Conservation (phyloP, 2,113 vertebrate genomes). For the Malurus cyaneus region DNA sequence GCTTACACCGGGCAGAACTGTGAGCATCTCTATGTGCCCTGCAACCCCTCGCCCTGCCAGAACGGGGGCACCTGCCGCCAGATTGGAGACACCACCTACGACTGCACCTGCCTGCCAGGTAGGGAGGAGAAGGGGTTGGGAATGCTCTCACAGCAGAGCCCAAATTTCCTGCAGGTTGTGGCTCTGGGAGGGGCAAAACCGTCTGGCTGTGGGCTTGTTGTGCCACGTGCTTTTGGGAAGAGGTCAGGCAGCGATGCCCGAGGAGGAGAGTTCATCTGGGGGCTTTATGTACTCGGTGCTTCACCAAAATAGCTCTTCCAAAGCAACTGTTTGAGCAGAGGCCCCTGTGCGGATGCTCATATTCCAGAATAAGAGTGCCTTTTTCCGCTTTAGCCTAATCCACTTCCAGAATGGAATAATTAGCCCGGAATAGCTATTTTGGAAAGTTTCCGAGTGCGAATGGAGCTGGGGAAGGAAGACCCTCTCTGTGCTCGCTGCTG, state of each 20-base stretch:
- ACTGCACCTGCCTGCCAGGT: conserved; percentile 97
- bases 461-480: background rate
- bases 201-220: background rate
- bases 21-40: conserved; percentile 89
- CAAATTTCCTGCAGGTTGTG: accelerated
- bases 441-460: conserved; percentile 37
- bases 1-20: conserved; percentile 86
- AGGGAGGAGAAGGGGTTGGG: background rate
- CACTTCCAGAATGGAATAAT: conserved; percentile 62
- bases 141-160: background rate
- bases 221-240: background rate
- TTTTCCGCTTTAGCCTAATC: conserved; percentile 64
- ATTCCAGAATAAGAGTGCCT: conserved; percentile 58
- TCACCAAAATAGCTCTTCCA: conserved; percentile 32
- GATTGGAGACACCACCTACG: conserved; percentile 88
- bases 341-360: conserved; percentile 59
- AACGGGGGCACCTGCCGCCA: conserved; percentile 95
- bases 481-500: background rate
- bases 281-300: background rate
- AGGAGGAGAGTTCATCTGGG: conserved; percentile 13
- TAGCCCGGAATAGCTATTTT: conserved; percentile 50
- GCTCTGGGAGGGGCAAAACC: background rate
- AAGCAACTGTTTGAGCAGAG: conserved; percentile 11
- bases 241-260: accelerated
- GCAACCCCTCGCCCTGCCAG: conserved; percentile 92